A percentile compares a stretch with the other conserved stretches of the same genome.
Conservation (phyloP, 1,140 invertebrate species). For the Archivesica marissinica region DNA sequence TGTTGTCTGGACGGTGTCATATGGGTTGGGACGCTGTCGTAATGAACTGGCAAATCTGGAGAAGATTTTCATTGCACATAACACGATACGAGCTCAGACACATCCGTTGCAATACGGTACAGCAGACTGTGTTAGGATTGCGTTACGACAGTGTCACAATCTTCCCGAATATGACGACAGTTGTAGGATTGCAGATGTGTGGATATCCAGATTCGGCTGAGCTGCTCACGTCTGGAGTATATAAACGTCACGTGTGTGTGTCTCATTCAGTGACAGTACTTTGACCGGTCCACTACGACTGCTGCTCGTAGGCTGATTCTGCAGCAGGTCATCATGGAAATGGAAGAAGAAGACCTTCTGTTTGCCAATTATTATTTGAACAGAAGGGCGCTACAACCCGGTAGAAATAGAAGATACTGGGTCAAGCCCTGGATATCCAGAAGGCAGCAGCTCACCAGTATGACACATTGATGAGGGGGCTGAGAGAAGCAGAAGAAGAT, state of each 20-base stretch:
- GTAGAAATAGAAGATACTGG: slow-evolving; percentile 48
- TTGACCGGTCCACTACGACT: slow-evolving; percentile 13
- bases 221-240: slow-evolving; percentile 20
- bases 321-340: slow-evolving; percentile 32
- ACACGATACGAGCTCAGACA: slow-evolving; percentile 4
- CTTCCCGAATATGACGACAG: not conserved
- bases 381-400: slow-evolving; percentile 17
- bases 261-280: slow-evolving; percentile 11
- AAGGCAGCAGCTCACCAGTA: slow-evolving; percentile 23
- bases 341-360: slow-evolving; percentile 49
- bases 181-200: not conserved
- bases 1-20: not conserved
- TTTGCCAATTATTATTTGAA: slow-evolving; percentile 54
- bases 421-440: slow-evolving; percentile 21
- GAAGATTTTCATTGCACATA: slow-evolving; percentile 13
- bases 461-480: not conserved
- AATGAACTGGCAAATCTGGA: slow-evolving; percentile 2
- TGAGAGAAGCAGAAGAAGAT: slow-evolving; percentile 25
- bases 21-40: not conserved
- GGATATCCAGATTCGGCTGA: slow-evolving; percentile 13
- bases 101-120: slow-evolving; percentile 3
- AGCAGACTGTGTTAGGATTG: not conserved
- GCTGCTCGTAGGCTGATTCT: slow-evolving; percentile 30
- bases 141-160: slow-evolving; percentile 5
- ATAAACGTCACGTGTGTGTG: slow-evolving; percentile 22